Base-by-base conservation (phyloP, 2,888 invertebrate species). In the Melinaea marsaeus region DNA sequence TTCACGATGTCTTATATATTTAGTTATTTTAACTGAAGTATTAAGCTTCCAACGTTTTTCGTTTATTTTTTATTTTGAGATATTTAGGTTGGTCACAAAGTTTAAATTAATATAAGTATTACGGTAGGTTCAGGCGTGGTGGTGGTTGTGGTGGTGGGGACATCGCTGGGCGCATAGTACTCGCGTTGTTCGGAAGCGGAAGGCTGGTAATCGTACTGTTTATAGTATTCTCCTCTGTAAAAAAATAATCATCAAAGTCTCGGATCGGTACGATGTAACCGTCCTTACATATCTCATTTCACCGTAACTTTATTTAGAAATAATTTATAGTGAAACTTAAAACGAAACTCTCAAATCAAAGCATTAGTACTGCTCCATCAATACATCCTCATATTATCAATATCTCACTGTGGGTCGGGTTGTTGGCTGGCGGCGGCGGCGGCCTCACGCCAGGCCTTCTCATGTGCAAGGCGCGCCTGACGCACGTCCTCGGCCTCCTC, bases 401-500 rank as follows among this genome's bases (percentile, higher is more conserved):
- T 5, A 9, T 6, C 78, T 69, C 46, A 79, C 77, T 73, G 75
- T 48, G 77, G 75, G 62, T 75, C 72, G 4, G 77, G 77, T 55
- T 77, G 72, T 57, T 74, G 69, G n/a, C 72, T 68, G 4, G 74
- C 66, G 7, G 91, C 89, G 61, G 92, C 92, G 51, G 94, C 94
- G 63, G 94, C 92, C 75, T 93, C 93, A 48, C 93, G 89, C 94
- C 94, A 95, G 34, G 94, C 91, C 74, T 92, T 91, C 76, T 93
- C 93, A 79, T 94, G 94, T 61, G 93, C 94, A 58, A 93, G 91
- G 68, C 94, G 93, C 45, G 95, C 95, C 13, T 92, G 93, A 64
- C 92, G 90, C 3, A 95, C 95, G 67, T 93, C 95, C 0, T 94
- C 94, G 0, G 94, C 93, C 77, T 95, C 95, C 69, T 93, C 92